phyloP scores from a whole-genome alignment of 2,113 vertebrate species.

The Pelmatolapia mariae region DNA sequence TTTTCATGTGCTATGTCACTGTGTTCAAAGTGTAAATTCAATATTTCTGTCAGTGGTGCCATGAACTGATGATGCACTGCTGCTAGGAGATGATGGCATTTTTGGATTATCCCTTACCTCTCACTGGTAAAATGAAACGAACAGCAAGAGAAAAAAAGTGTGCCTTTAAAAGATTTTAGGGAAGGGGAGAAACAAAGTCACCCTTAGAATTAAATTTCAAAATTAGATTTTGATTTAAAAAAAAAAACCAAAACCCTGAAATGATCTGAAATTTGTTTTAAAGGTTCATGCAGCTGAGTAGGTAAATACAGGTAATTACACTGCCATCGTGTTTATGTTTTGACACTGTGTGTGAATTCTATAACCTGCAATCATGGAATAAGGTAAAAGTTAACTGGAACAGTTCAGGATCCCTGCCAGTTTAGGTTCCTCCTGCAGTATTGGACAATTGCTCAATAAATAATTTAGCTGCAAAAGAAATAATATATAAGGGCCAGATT shows the following conservation, averaged over 20 bases:
- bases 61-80: not conserved
- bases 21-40: not conserved
- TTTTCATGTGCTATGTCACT: not conserved
- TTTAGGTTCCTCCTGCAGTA: not conserved
- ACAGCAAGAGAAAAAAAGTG: not conserved
- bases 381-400: not conserved
- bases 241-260: not conserved
- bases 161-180: not conserved
- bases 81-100: not conserved
- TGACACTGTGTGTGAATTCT: not conserved
- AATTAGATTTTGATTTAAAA: not conserved
- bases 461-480: not conserved
- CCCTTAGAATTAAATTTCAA: not conserved
- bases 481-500: not conserved
- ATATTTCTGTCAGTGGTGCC: not conserved
- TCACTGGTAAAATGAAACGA: not conserved
- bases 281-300: not conserved
- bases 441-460: not conserved
- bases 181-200: not conserved
- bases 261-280: not conserved
- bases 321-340: not conserved
- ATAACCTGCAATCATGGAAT: not conserved
- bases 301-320: not conserved
- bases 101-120: not conserved
- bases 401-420: not conserved